Conservation (phyloP, 2,113 vertebrate species). For the Odocoileus hemionus region DNA sequence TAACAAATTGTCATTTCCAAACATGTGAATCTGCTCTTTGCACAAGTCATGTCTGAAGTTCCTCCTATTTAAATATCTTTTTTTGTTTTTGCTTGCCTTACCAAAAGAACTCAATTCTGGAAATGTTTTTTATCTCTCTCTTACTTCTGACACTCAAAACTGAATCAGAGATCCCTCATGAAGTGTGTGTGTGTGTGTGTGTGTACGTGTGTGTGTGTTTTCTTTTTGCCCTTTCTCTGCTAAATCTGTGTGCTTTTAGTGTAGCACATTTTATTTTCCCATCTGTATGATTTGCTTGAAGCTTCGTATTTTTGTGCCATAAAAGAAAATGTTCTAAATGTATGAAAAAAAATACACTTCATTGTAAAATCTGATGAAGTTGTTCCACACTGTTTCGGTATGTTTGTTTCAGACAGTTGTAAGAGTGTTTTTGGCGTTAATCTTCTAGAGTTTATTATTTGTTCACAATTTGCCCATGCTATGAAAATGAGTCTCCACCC, state of each 20-base stretch:
- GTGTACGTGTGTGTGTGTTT: neutral
- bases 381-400: neutral
- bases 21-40: neutral
- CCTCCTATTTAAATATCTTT: neutral
- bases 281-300: slow-evolving; percentile 17
- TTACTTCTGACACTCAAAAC: neutral
- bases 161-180: neutral
- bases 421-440: neutral
- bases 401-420: neutral
- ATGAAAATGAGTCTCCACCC: neutral
- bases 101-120: neutral
- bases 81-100: neutral
- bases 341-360: neutral
- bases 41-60: neutral
- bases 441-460: neutral
- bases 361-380: neutral
- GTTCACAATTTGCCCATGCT: neutral
- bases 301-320: neutral
- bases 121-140: neutral
- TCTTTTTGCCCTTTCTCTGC: neutral
- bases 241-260: neutral
- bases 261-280: slow-evolving; percentile 6
- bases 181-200: neutral
- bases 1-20: neutral
- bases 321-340: slow-evolving; percentile 18